Percentiles rank a stretch among this genome's conserved stretches.
Conservation (phyloP, 1,140 invertebrate species). For the Venturia canescens region DNA sequence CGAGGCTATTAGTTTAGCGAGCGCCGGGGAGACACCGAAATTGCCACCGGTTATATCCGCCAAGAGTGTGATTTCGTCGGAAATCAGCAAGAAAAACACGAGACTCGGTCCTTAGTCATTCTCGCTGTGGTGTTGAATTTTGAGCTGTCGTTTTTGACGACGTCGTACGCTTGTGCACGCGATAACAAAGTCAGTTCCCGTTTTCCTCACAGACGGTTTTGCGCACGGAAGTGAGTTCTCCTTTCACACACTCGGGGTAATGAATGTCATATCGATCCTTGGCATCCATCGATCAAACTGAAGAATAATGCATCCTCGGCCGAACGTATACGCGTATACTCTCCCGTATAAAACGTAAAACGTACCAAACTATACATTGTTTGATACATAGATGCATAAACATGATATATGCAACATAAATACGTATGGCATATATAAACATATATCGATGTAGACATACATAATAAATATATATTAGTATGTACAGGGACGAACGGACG, state of each 20-base stretch:
- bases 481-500: slow-evolving; percentile 18
- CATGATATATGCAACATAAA: too few species aligned
- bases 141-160: neutral
- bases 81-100: neutral
- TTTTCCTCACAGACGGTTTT: neutral
- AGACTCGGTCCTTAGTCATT: neutral
- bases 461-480: neutral
- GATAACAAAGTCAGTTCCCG: slow-evolving; percentile 38
- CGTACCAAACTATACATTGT: neutral
- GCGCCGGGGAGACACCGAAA: neutral
- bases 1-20: neutral
- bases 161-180: slow-evolving; percentile 4
- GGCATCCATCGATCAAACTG: slow-evolving; percentile 41
- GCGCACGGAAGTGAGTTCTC: neutral
- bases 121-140: neutral
- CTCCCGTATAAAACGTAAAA: neutral
- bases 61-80: slow-evolving; percentile 22
- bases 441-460: neutral
- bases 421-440: too few species aligned
- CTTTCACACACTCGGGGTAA: slow-evolving; percentile 25
- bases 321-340: slow-evolving; percentile 6
- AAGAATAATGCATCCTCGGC: slow-evolving; percentile 33
- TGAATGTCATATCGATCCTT: slow-evolving; percentile 45
- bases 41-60: neutral
- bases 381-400: neutral